Evolutionary conservation across 2,113 vertebrate genomes (phyloP).

Genomic region (Tringa solitaria): DNA sequence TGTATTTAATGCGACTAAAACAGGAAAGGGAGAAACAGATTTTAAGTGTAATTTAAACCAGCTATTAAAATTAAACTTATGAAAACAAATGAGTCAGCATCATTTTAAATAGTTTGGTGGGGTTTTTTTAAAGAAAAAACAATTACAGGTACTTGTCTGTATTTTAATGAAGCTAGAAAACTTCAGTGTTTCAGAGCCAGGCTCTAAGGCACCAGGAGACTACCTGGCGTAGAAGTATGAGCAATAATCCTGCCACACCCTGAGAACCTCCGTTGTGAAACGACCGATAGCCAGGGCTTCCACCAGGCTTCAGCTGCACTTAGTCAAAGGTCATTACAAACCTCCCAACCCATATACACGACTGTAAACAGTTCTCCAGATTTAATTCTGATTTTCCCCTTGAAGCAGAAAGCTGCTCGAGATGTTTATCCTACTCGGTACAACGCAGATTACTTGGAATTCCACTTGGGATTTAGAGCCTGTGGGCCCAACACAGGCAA

Average conservation of each 20-base stretch:
- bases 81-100: rapidly evolving
- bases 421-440: not conserved
- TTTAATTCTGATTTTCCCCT: not conserved
- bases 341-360: not conserved
- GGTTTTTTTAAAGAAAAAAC: not conserved
- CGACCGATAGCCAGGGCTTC: not conserved
- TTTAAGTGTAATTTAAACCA: not conserved
- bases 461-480: not conserved
- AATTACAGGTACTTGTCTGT: not conserved
- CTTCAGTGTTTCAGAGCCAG: not conserved
- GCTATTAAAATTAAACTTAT: not conserved
- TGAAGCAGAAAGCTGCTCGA: not conserved
- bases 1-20: not conserved
- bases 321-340: slow-evolving; percentile 64
- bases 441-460: not conserved
- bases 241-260: slow-evolving; percentile 31
- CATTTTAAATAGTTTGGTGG: not conserved
- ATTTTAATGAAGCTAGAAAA: not conserved
- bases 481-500: rapidly evolving
- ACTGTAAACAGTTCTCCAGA: not conserved
- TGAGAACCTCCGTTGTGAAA: not conserved
- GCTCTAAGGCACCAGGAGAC: not conserved
- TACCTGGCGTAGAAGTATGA: not conserved
- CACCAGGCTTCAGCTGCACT: not conserved
- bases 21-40: not conserved